Base-by-base conservation (phyloP, 2,888 invertebrate genomes). In the Eristalinus sepulchralis region DNA sequence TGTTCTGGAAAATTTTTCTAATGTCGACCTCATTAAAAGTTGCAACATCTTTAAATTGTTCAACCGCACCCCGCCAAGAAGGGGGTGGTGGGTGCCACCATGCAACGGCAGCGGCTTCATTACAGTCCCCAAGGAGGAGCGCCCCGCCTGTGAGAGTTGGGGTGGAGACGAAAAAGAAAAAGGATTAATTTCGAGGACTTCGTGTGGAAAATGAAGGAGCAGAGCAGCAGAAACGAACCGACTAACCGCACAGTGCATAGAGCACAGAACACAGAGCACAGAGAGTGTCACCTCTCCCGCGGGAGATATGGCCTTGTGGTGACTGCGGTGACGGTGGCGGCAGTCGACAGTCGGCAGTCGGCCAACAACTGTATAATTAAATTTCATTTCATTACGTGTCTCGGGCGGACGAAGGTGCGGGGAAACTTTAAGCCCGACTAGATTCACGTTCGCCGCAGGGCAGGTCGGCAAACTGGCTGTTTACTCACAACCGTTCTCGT, bases 1-100 rank as follows among this genome's bases (percentile, higher is more conserved):
- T 82, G 82, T 66, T 62, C 27, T 78, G 71, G 47, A 63, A 66
- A 39, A 82, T 66, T 75, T 79, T 83, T 86, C 83, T 83, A 83
- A 86, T 83, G 86, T 79, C 83, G 78, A 86, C 86, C 86, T 86
- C 86, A 86, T 86, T 86, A 86, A 86, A 83, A 86, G 70, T 83
- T 86, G 83, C 83, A 86, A 75, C 86, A 86, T 86, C 86, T 83
- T 83, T 86, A 86, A 86, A 85, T 82, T 82, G 62, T 53, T 73
- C 63, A 63, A 59, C 64, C 72, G 68, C 72, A n/a, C n/a, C n/a
- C n/a, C n/a, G n/a, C n/a, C n/a, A n/a, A n/a, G n/a, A n/a, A n/a
- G n/a, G n/a, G n/a, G n/a, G n/a, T n/a, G n/a, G n/a, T n/a, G n/a
- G n/a, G n/a, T n/a, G n/a, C n/a, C n/a, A n/a, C n/a, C n/a, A n/a